A percentile compares a stretch with the other conserved stretches of the same genome.
phyloP scores from a whole-genome alignment of 2,113 vertebrate genomes.

The Lanius ludovicianus region DNA sequence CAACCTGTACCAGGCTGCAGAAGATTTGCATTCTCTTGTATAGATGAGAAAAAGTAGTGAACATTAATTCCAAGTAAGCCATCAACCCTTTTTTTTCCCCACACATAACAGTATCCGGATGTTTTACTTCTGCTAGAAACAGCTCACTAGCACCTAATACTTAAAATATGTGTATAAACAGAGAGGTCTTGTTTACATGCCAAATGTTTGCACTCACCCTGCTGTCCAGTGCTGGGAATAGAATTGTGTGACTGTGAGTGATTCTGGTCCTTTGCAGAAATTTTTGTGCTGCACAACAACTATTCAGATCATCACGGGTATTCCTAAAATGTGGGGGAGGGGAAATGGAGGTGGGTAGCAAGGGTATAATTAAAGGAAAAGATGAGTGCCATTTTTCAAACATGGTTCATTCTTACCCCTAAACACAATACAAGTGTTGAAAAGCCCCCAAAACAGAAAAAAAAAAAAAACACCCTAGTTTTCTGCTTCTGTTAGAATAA shows the following conservation, averaged over 20 bases:
- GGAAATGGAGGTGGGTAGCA: not conserved
- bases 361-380: not conserved
- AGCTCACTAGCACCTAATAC: constrained; percentile 57
- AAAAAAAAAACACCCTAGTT: not conserved
- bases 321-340: not conserved
- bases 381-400: not conserved
- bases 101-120: constrained; percentile 38
- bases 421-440: not conserved
- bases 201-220: constrained; percentile 37
- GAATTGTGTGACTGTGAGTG: constrained; percentile 15
- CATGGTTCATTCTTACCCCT: not conserved
- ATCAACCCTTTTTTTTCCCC: not conserved
- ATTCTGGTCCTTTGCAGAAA: not conserved
- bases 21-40: not conserved
- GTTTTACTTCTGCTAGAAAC: constrained; percentile 34
- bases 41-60: not conserved
- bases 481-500: not conserved
- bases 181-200: constrained; percentile 61
- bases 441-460: not conserved
- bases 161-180: constrained; percentile 67
- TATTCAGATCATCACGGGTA: not conserved
- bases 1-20: not conserved
- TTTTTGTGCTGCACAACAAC: not conserved
- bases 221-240: not conserved
- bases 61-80: not conserved